Evolutionary conservation across 2,888 invertebrate species (phyloP).

Genomic region (Nymphalis polychloros): DNA sequence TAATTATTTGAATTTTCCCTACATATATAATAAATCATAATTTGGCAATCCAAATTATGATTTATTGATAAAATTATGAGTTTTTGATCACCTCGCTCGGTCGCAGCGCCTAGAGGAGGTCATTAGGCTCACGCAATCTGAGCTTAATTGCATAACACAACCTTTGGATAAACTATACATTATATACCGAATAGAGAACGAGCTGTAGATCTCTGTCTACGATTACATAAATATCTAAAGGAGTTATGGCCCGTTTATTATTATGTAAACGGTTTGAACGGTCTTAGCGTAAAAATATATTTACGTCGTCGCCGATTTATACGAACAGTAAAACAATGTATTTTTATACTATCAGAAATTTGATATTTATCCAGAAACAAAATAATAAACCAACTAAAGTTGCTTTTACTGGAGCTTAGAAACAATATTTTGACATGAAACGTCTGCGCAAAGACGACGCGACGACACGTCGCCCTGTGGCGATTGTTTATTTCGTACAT

Average conservation of each 20-base stretch:
- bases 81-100: conserved; percentile 1
- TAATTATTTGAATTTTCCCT: not conserved
- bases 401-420: no score
- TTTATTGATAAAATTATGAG: conserved; percentile 28
- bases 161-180: conserved; percentile 28
- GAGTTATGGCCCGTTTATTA: not conserved
- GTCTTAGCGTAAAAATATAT: not conserved
- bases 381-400: no score
- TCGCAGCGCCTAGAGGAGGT: conserved; percentile 18
- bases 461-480: no score
- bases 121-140: conserved; percentile 18
- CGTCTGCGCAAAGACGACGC: no score
- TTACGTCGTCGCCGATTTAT: not conserved
- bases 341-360: not conserved
- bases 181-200: conserved; percentile 5
- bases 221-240: conserved; percentile 20
- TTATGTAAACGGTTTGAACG: not conserved
- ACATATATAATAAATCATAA: no score
- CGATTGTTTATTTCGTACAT: no score
- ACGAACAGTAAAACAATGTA: not conserved
- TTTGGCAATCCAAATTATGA: conserved; percentile 28
- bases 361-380: not conserved
- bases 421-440: no score
- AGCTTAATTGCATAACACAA: conserved; percentile 28
- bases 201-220: conserved; percentile 21